Percentiles rank a stretch among this genome's conserved stretches.
These are phyloP conservation scores for Nymphalis polychloros DNA, from an alignment of 2,888 invertebrate species.

Conservation along the genomic window DNA sequence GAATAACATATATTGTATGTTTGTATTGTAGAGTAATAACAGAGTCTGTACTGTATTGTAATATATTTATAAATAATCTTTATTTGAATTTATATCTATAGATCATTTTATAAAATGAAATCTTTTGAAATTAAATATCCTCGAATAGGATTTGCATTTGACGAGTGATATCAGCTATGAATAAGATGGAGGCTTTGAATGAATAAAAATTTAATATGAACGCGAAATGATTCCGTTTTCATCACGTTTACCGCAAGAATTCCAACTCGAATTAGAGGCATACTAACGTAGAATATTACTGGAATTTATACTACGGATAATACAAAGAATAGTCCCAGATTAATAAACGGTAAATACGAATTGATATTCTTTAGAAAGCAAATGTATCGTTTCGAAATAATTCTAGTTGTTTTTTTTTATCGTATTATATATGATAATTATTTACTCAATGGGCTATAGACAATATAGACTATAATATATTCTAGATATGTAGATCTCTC, in stretches of 20 bases:
- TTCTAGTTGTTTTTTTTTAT: no score
- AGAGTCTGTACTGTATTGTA: no score
- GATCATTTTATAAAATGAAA: constrained; percentile 5
- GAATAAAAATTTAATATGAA: constrained; percentile 37
- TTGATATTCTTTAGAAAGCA: no score
- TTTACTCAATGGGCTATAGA: no score
- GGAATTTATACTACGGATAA: not conserved
- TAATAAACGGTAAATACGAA: no score
- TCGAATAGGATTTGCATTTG: constrained; percentile 15
- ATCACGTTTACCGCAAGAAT: constrained; percentile 33
- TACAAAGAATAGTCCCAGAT: no score
- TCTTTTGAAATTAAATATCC: constrained; percentile 9
- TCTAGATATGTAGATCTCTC: no score
- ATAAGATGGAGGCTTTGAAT: constrained; percentile 24
- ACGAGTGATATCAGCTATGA: constrained; percentile 20
- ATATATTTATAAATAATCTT: no score
- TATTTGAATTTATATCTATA: not conserved
- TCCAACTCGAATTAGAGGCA: constrained; percentile 26
- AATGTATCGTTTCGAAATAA: no score
- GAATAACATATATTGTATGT: not conserved
- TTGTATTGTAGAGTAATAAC: not conserved
- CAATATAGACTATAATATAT: no score
- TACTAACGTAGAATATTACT: constrained; percentile 8
- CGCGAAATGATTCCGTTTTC: constrained; percentile 35
- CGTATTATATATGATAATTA: no score